These are phyloP conservation scores for Acleris emargana DNA, from an alignment of 2,888 invertebrate genomes.

Conservation along the genomic window DNA sequence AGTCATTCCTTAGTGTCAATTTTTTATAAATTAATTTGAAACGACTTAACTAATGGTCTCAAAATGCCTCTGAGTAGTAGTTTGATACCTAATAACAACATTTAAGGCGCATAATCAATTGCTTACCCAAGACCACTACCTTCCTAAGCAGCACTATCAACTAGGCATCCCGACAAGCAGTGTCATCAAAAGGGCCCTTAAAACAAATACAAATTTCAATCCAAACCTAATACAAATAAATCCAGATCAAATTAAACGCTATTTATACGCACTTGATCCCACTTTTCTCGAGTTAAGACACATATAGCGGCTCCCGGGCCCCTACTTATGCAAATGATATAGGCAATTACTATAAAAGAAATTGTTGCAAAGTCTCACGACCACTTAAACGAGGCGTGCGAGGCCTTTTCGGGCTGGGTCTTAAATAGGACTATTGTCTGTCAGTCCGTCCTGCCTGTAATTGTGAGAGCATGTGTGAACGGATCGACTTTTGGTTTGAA, in stretches of 20 bases:
- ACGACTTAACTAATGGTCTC: too few species aligned
- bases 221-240: conserved; percentile 4
- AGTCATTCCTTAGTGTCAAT: too few species aligned
- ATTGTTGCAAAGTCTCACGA: conserved; percentile 54
- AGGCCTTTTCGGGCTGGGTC: conserved; percentile 65
- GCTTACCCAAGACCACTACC: too few species aligned
- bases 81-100: too few species aligned
- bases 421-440: conserved; percentile 62
- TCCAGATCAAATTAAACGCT: conserved; percentile 10
- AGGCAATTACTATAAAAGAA: conserved; percentile 75
- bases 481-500: conserved; percentile 33
- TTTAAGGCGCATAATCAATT: too few species aligned
- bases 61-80: too few species aligned
- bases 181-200: not conserved
- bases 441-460: conserved; percentile 49
- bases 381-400: conserved; percentile 56
- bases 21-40: too few species aligned
- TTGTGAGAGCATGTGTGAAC: conserved; percentile 41
- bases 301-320: conserved; percentile 39
- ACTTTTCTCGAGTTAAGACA: conserved; percentile 10
- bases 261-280: conserved; percentile 17
- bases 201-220: not conserved
- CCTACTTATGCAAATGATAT: conserved; percentile 69
- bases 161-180: too few species aligned
- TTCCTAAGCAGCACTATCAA: too few species aligned